Evolutionary conservation across 1,140 invertebrate species (phyloP), one percentile per base, ranked within the genome.

Genomic region (Theocolax elegans): DNA sequence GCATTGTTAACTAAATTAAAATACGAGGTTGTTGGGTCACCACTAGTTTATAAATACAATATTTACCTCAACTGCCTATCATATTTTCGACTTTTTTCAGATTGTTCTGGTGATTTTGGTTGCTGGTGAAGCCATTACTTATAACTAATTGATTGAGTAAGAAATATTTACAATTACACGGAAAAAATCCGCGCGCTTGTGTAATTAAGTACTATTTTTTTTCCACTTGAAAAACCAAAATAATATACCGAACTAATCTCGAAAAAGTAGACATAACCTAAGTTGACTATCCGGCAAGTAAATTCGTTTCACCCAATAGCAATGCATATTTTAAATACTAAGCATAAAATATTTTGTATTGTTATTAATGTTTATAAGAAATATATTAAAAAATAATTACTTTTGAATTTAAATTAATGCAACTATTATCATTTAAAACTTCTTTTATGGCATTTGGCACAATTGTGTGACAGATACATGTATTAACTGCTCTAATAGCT

Each of bases 401-500:
- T 79, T 94, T 91, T 73, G 92, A 91, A 9, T 89, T 92, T 58
- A 94, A 85, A 85, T 94, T 93, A 12, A 89, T 88, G 75, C 94
- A 94, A 58, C 87, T 83, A 77, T 91, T 89, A 79, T 95, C 92
- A 74, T 93, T 91, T 17, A 97, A 86, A 51, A 97, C 90, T 21
- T 90, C 87, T 75, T 90, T 86, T 12, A 97, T 88, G 63, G 89
- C 87, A 27, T 79, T 76, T 38, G 92, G 89, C 49, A 94, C 85
- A 76, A 82, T 76, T 7, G 88, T 87, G 62, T 85, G 84, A 17
- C 83, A 79, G 67, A 91, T 84, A 46, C 92, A 91, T 70, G 91
- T 94, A 82, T 98, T 98, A 0, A 98, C 92, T 78, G 94, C 94
- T 86, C 90, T 93, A 8, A 97, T 88, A 12, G 97, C 96, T 89